A percentile compares a stretch with the other conserved stretches of the same genome.
Evolutionary conservation across 2,113 vertebrate species (phyloP).

Genomic region (Acanthisitta chloris): DNA sequence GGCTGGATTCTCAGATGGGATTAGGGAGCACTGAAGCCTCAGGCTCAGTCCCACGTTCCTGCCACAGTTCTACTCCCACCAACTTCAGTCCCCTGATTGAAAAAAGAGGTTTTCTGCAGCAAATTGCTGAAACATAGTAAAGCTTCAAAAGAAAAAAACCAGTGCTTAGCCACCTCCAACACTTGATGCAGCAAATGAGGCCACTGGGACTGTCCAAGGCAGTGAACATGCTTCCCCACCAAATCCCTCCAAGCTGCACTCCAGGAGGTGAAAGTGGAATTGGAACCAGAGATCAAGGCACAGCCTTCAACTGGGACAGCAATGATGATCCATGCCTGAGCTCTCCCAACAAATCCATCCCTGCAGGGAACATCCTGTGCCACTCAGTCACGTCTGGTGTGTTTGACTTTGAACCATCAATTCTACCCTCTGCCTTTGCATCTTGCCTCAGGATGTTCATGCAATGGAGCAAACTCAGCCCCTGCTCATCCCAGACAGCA

Average conservation of each 20-base stretch:
- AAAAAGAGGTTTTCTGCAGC: not conserved
- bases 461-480: not conserved
- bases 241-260: not conserved
- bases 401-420: not conserved
- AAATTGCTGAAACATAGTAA: not conserved
- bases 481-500: not conserved
- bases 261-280: accelerated
- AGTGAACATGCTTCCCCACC: accelerated
- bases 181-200: not conserved
- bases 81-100: not conserved
- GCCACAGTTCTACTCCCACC: not conserved
- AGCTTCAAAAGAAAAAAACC: not conserved
- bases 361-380: not conserved
- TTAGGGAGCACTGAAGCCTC: not conserved
- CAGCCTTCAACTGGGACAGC: not conserved
- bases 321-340: accelerated
- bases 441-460: accelerated
- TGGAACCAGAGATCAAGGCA: accelerated
- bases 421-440: not conserved
- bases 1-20: not conserved
- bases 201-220: not conserved
- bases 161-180: accelerated
- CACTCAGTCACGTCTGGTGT: accelerated
- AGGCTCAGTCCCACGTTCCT: not conserved
- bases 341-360: not conserved